phyloP scores from a whole-genome alignment of 2,113 vertebrate genomes.

The Clarias macrocephalus region DNA sequence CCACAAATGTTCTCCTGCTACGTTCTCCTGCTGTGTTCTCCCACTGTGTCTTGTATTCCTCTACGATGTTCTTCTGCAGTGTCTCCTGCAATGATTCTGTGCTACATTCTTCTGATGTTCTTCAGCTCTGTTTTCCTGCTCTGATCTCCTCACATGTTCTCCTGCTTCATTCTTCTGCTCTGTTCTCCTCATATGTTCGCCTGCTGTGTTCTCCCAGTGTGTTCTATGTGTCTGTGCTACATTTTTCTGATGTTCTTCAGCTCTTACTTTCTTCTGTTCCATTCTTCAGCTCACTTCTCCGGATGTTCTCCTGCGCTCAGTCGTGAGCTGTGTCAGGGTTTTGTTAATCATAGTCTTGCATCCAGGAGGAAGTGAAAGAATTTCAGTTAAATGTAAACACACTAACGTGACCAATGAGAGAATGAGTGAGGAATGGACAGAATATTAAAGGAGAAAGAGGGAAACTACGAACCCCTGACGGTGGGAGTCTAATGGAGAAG shows the following conservation, averaged over 20 bases:
- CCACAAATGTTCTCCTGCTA: not conserved
- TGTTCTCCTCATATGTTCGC: not conserved
- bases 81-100: not conserved
- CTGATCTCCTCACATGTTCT: no score
- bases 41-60: not conserved
- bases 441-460: not conserved
- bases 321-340: not conserved
- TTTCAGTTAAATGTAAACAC: not conserved
- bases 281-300: not conserved
- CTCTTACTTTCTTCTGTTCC: not conserved
- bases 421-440: not conserved
- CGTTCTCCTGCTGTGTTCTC: not conserved
- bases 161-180: not conserved
- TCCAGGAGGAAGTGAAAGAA: not conserved
- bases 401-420: no score
- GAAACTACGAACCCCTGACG: not conserved
- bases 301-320: not conserved
- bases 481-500: conserved; percentile 12
- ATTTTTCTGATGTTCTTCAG: not conserved
- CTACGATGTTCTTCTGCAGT: not conserved
- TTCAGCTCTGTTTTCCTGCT: no score
- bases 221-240: not conserved
- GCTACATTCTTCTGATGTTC: not conserved
- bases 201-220: not conserved
- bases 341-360: not conserved